Percentiles rank a stretch among this genome's conserved stretches.
Conservation (phyloP, 2,888 invertebrate genomes). For the Branchipolynoe longqiensis region DNA sequence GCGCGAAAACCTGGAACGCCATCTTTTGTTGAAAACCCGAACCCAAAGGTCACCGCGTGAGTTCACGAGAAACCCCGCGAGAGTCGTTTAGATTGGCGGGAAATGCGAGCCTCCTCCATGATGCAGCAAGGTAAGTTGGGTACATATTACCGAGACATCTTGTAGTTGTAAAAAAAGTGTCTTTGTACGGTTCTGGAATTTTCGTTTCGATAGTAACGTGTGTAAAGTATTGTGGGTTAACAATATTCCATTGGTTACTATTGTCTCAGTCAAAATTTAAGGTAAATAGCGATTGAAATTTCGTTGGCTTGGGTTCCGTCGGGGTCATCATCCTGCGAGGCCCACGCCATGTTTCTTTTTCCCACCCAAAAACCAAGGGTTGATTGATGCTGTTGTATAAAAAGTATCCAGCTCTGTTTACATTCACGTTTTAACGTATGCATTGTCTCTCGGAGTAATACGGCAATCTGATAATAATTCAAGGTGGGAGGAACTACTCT, state of each 20-base stretch:
- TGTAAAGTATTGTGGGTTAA: not conserved
- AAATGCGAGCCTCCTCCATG: slow-evolving; percentile 56
- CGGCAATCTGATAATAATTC: no score
- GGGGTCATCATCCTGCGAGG: not conserved
- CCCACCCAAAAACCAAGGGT: not conserved
- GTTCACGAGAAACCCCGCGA: slow-evolving; percentile 38
- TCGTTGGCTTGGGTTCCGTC: slow-evolving; percentile 27
- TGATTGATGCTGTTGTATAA: not conserved
- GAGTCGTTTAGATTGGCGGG: slow-evolving; percentile 51
- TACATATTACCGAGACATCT: not conserved
- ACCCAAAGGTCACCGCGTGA: slow-evolving; percentile 39
- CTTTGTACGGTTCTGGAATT: not conserved
- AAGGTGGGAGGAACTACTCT: no score
- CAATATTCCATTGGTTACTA: no score
- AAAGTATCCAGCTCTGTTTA: slow-evolving; percentile 12
- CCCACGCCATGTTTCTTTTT: slow-evolving; percentile 51
- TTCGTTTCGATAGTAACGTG: slow-evolving; percentile 4
- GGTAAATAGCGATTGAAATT: not conserved
- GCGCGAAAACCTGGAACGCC: slow-evolving; percentile 24
- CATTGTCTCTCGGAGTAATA: not conserved
- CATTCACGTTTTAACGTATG: not conserved
- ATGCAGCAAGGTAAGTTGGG: slow-evolving; percentile 34
- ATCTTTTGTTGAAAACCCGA: slow-evolving; percentile 46
- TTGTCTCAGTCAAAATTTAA: not conserved
- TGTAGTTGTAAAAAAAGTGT: slow-evolving; percentile 40